Percentiles rank a stretch among this genome's conserved stretches.
Evolutionary conservation across 1,140 invertebrate genomes (phyloP).

Genomic region (Holcopasites calliopsidis): DNA sequence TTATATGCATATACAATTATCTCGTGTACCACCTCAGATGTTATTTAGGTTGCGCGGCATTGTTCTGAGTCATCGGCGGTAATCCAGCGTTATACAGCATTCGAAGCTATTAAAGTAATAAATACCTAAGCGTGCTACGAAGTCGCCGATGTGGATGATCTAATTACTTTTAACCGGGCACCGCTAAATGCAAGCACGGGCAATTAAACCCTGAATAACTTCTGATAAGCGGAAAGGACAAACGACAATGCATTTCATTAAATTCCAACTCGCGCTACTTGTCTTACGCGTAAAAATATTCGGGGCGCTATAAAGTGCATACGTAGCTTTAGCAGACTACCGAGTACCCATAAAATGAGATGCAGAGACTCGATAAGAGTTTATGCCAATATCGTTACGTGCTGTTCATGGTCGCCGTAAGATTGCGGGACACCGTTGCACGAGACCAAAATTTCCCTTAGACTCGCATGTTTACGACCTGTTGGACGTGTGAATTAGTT

Average conservation of each 20-base stretch:
- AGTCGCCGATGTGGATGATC: neutral
- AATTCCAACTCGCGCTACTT: too few species aligned
- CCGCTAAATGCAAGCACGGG: too few species aligned
- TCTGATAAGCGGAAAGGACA: neutral
- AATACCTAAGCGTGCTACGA: neutral
- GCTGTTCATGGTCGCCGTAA: neutral
- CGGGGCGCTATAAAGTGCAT: too few species aligned
- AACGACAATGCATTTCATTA: too few species aligned
- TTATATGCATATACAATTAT: too few species aligned
- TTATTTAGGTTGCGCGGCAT: slow-evolving; percentile 2
- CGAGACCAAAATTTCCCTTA: neutral
- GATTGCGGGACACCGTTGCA: neutral
- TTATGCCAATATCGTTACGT: neutral
- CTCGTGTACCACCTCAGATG: neutral
- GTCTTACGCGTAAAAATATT: too few species aligned
- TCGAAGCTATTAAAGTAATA: neutral
- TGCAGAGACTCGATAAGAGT: too few species aligned
- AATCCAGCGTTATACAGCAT: neutral
- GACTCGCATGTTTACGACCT: neutral
- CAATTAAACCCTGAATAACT: neutral
- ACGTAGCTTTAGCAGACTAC: too few species aligned
- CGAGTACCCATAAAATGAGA: too few species aligned
- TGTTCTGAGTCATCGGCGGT: neutral
- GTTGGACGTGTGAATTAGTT: too few species aligned
- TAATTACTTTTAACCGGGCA: neutral